These are phyloP conservation scores for Troglohyphantes excavatus DNA, from an alignment of 2,888 invertebrate species.

Conservation along the genomic window DNA sequence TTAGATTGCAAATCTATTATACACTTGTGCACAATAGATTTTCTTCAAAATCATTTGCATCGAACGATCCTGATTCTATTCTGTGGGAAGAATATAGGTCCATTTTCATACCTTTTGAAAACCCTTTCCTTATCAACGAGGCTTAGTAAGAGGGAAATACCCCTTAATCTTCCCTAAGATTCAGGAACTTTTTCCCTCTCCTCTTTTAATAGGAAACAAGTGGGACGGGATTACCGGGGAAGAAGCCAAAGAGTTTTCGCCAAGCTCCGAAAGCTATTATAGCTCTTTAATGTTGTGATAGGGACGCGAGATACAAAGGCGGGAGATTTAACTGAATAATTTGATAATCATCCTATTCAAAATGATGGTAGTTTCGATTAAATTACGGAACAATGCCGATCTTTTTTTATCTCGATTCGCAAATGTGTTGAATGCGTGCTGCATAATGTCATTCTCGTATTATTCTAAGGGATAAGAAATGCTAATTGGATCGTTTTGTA, in stretches of 20 bases:
- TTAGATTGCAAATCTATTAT: no score
- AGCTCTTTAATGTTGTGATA: constrained; percentile 21
- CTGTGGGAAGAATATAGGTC: background rate
- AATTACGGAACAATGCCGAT: background rate
- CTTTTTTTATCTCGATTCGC: background rate
- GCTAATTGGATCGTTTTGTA: background rate
- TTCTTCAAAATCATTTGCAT: no score
- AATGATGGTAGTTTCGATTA: background rate
- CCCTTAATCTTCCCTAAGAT: constrained; percentile 40
- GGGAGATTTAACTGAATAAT: constrained; percentile 18
- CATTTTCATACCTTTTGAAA: constrained; percentile 1
- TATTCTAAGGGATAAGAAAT: background rate
- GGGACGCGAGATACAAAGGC: constrained; percentile 22
- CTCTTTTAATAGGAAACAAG: constrained; percentile 33
- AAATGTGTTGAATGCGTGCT: background rate
- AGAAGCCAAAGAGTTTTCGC: constrained; percentile 30
- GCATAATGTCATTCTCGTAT: no score
- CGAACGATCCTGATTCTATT: constrained; percentile 10
- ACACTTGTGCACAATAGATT: no score
- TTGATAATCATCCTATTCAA: constrained; percentile 19
- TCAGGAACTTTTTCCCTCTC: constrained; percentile 13
- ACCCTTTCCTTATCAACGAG: constrained; percentile 31
- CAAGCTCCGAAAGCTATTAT: constrained; percentile 21
- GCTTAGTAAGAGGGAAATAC: constrained; percentile 44
- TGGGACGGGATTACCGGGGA: constrained; percentile 26